Conservation (phyloP, 1,140 invertebrate genomes). For the Parapsyche elsis region DNA sequence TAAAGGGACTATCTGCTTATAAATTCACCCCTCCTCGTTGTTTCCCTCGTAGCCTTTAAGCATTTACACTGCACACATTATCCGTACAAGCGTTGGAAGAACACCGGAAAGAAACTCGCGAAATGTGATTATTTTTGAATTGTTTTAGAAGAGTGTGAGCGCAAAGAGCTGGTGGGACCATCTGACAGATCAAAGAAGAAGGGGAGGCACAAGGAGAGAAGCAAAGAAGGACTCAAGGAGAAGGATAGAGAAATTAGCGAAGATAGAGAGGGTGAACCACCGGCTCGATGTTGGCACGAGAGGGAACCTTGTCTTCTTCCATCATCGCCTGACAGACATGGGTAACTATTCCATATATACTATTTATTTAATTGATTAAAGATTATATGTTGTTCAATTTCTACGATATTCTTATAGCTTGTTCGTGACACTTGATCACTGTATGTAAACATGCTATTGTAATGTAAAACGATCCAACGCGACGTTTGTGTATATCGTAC, state of each 20-base stretch:
- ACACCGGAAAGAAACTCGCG: too few species aligned
- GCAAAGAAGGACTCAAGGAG: slow-evolving; percentile 31
- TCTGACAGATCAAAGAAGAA: slow-evolving; percentile 35
- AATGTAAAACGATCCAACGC: too few species aligned
- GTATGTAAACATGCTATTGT: too few species aligned
- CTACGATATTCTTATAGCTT: too few species aligned
- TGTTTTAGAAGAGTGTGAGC: slow-evolving; percentile 35
- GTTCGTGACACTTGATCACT: too few species aligned
- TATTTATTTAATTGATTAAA: too few species aligned
- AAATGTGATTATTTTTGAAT: too few species aligned
- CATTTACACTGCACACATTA: neutral
- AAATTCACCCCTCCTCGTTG: slow-evolving; percentile 21
- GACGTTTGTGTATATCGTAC: too few species aligned
- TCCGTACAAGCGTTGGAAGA: neutral
- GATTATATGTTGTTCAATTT: too few species aligned
- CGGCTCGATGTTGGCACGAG: slow-evolving; percentile 51
- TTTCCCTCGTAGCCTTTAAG: slow-evolving; percentile 11
- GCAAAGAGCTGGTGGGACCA: slow-evolving; percentile 34
- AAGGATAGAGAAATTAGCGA: slow-evolving; percentile 40
- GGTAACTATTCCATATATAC: slow-evolving; percentile 48
- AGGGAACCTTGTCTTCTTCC: slow-evolving; percentile 48
- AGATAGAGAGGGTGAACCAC: slow-evolving; percentile 45
- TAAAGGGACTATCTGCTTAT: slow-evolving; percentile 10
- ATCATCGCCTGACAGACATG: slow-evolving; percentile 48
- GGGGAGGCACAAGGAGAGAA: slow-evolving; percentile 32